Percentiles rank a stretch among this genome's conserved stretches.
These are phyloP conservation scores for Amphimallon solstitiale DNA, from an alignment of 2,888 invertebrate species.

Conservation along the genomic window DNA sequence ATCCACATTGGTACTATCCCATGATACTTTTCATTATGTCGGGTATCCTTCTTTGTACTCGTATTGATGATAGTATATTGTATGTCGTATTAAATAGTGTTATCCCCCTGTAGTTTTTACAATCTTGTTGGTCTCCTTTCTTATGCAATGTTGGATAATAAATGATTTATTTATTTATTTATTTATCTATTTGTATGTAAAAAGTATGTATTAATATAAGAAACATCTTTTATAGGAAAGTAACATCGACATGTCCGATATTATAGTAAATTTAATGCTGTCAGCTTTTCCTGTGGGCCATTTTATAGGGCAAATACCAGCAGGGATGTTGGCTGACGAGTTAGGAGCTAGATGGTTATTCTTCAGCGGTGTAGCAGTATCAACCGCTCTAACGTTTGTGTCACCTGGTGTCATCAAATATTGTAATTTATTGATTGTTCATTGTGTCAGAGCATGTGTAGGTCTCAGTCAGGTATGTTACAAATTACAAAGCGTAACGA, in stretches of 20 bases:
- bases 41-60: too few relatives aligned
- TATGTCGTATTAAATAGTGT: too few relatives aligned
- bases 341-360: conserved; percentile 21
- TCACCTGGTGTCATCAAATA: conserved; percentile 18
- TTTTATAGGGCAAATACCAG: conserved; percentile 27
- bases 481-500: too few relatives aligned
- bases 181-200: too few relatives aligned
- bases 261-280: conserved; percentile 13
- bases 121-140: too few relatives aligned
- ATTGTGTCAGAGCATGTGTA: not conserved
- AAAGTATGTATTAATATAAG: not conserved
- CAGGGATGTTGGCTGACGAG: conserved; percentile 29
- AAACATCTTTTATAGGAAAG: not conserved
- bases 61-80: too few relatives aligned
- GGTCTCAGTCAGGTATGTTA: conserved; percentile 28
- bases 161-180: too few relatives aligned
- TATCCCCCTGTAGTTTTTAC: too few relatives aligned
- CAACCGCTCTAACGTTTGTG: not conserved
- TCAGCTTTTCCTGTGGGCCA: conserved; percentile 31
- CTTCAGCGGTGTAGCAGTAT: not conserved
- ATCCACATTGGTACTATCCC: too few relatives aligned
- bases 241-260: not conserved
- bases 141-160: too few relatives aligned
- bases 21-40: too few relatives aligned
- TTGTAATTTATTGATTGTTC: not conserved